phyloP scores from a whole-genome alignment of 2,797 vertebrate genomes.

The Cynodonichthys magdalenae region DNA sequence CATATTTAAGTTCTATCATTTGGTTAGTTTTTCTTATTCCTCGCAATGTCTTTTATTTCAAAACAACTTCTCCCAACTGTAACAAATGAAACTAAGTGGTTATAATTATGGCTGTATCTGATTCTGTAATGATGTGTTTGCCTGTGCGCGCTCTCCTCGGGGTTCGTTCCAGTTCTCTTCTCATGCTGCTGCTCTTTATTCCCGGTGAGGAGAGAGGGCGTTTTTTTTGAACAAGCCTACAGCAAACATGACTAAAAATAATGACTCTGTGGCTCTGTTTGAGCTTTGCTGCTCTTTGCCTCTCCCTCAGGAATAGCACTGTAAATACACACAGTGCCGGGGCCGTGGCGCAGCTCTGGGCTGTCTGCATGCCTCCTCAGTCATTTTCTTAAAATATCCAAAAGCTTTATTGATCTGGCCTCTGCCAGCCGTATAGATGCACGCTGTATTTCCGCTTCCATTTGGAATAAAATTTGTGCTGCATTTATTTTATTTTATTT shows the following conservation, averaged over 20 bases:
- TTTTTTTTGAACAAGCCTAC: slow-evolving; percentile 65
- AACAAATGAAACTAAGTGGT: slow-evolving; percentile 50
- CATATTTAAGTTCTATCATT: slow-evolving; percentile 14
- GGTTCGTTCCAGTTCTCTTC: slow-evolving; percentile 61
- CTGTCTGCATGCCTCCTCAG: slow-evolving; percentile 67
- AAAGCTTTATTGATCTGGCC: slow-evolving; percentile 76
- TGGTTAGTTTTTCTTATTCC: background rate
- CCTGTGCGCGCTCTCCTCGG: slow-evolving; percentile 40
- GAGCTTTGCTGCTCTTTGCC: slow-evolving; percentile 78
- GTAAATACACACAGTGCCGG: slow-evolving; percentile 69
- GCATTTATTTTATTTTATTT: background rate
- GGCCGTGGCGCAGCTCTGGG: slow-evolving; percentile 53
- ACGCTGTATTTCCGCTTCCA: slow-evolving; percentile 47
- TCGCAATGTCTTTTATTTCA: slow-evolving; percentile 8
- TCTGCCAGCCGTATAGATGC: slow-evolving; percentile 52
- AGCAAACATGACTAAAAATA: slow-evolving; percentile 85
- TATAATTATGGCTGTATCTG: slow-evolving; percentile 54
- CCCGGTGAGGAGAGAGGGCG: slow-evolving; percentile 64
- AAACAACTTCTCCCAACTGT: slow-evolving; percentile 34
- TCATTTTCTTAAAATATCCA: slow-evolving; percentile 79
- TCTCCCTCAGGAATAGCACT: slow-evolving; percentile 77
- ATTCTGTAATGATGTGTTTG: slow-evolving; percentile 62
- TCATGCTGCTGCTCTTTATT: slow-evolving; percentile 61
- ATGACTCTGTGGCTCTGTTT: slow-evolving; percentile 80
- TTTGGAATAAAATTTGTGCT: slow-evolving; percentile 36